phyloP scores from a whole-genome alignment of 2,888 invertebrate genomes.

The Orchesellides sinensis region DNA sequence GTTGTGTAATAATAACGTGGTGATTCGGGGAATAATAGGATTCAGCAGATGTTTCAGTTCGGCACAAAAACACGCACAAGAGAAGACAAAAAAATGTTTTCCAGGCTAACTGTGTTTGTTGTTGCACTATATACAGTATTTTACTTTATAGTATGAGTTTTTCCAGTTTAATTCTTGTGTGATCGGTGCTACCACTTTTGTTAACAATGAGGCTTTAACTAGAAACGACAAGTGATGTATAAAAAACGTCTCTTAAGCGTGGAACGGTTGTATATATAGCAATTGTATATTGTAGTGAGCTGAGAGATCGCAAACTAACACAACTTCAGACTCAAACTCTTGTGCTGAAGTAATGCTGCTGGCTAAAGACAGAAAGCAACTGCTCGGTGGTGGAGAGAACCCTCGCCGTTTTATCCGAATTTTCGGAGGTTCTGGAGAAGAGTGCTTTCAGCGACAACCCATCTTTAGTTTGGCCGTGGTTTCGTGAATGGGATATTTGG shows the following conservation, averaged over 20 bases:
- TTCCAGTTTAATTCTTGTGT: conserved; percentile 36
- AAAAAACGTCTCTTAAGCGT: not conserved
- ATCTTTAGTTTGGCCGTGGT: too few relatives aligned
- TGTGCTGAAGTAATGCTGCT: conserved; percentile 29
- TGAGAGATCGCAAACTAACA: not conserved
- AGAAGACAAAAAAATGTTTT: conserved; percentile 9
- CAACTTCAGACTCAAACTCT: not conserved
- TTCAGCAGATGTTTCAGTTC: conserved; percentile 60
- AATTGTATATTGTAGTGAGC: not conserved
- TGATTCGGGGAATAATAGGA: conserved; percentile 45
- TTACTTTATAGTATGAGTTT: not conserved
- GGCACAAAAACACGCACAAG: conserved; percentile 39
- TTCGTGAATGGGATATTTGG: not conserved
- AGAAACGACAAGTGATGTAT: conserved; percentile 13
- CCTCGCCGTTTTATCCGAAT: conserved; percentile 56
- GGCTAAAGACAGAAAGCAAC: conserved; percentile 62
- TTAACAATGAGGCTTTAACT: conserved; percentile 32
- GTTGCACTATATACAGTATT: not conserved
- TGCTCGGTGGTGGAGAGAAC: conserved; percentile 54
- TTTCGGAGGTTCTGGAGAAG: conserved; percentile 33
- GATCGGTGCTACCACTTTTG: conserved; percentile 50
- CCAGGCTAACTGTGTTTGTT: conserved; percentile 19
- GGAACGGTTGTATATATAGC: not conserved
- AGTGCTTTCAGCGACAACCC: not conserved
- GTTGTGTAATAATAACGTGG: conserved; percentile 57